phyloP scores from a whole-genome alignment of 1,140 invertebrate genomes.

The Pseudoatta argentina region DNA sequence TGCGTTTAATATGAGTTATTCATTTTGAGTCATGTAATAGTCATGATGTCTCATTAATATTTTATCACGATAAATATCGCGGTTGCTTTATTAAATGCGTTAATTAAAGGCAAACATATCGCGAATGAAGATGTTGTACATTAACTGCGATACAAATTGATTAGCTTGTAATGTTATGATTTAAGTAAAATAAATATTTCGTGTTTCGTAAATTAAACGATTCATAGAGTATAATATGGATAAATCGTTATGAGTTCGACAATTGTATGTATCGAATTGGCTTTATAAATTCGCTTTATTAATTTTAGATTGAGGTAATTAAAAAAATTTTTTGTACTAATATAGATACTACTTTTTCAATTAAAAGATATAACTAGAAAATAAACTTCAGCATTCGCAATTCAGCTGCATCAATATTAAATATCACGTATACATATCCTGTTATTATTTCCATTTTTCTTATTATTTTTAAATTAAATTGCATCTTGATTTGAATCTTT shows the following conservation, averaged over 20 bases:
- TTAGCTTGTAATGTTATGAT: neutral
- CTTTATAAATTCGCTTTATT: neutral
- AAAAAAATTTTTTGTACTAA: neutral
- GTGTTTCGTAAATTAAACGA: neutral
- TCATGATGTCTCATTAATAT: conserved; percentile 40
- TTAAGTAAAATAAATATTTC: neutral
- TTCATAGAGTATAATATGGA: neutral
- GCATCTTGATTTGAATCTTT: neutral
- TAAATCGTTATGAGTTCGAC: neutral
- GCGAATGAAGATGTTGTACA: conserved; percentile 30
- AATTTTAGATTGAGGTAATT: neutral
- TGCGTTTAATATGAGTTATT: conserved; percentile 39
- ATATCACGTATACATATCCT: neutral
- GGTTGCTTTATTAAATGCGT: conserved; percentile 38
- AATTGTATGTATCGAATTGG: neutral
- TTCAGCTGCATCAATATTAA: neutral
- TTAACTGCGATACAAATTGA: conserved; percentile 29
- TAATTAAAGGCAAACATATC: conserved; percentile 53
- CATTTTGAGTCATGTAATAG: conserved; percentile 33
- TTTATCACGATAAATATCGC: conserved; percentile 48
- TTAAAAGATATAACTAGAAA: neutral
- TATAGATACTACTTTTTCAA: neutral
- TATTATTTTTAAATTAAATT: neutral
- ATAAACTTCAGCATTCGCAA: neutral
- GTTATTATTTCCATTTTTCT: neutral